Evolutionary conservation across 2,888 invertebrate genomes (phyloP).

Genomic region (Cheilosia scutellata): DNA sequence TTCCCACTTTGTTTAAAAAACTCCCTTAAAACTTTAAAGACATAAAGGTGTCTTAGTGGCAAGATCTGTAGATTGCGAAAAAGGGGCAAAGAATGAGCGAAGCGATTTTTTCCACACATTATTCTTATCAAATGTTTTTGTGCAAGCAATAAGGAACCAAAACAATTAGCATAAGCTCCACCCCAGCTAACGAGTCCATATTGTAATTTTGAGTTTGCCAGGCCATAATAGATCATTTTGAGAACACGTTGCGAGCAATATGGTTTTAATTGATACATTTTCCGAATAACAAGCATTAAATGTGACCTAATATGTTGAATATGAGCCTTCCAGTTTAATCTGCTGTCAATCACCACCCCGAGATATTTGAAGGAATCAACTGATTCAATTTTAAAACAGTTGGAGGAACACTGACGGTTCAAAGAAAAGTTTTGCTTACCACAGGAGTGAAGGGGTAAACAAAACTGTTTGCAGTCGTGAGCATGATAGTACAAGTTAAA

Average conservation of each 20-base stretch:
- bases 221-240: conserved; percentile 8
- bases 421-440: not conserved
- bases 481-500: no score
- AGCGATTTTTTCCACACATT: conserved; percentile 2
- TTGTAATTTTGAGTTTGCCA: conserved; percentile 6
- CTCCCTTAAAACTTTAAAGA: no score
- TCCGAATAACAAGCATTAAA: conserved; percentile 11
- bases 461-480: no score
- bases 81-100: conserved; percentile 1
- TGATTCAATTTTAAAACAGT: conserved; percentile 12
- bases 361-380: conserved; percentile 11
- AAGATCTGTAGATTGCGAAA: not conserved
- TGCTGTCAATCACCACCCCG: conserved; percentile 1
- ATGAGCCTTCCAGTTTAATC: conserved; percentile 25
- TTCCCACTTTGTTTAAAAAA: no score
- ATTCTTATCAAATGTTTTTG: conserved; percentile 15
- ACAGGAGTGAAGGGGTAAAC: no score
- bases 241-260: not conserved
- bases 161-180: conserved; percentile 1
- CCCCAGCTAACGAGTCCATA: conserved; percentile 11
- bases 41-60: no score
- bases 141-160: not conserved
- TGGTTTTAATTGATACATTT: conserved; percentile 13
- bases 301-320: not conserved
- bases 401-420: not conserved